Conservation (phyloP, 2,888 invertebrate genomes). For the Oscheius myriophilus region DNA sequence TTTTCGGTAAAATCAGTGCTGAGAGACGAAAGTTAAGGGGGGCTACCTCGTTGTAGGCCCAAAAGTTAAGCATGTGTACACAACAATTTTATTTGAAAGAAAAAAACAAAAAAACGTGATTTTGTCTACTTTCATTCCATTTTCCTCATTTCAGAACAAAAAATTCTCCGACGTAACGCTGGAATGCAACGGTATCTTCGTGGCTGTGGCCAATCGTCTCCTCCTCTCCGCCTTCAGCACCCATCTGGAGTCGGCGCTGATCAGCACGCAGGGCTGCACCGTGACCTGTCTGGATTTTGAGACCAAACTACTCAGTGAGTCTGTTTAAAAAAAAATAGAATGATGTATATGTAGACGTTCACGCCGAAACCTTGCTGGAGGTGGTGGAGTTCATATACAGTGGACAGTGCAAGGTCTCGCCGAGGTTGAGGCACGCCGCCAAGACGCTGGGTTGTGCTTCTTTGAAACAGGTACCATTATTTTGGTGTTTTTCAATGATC, state of each 20-base stretch:
- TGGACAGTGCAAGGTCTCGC: slow-evolving; percentile 25
- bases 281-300: slow-evolving; percentile 8
- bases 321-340: background rate
- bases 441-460: slow-evolving; percentile 17
- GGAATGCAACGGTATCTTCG: slow-evolving; percentile 34
- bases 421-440: slow-evolving; percentile 5
- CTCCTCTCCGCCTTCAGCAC: slow-evolving; percentile 54
- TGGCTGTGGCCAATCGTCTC: slow-evolving; percentile 48
- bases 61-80: no score
- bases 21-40: no score
- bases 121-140: no score
- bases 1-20: no score
- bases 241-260: slow-evolving; percentile 42
- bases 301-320: slow-evolving; percentile 17
- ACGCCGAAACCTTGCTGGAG: slow-evolving; percentile 30
- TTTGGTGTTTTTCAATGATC: no score
- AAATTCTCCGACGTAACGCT: slow-evolving; percentile 42
- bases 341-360: slow-evolving; percentile 29
- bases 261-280: slow-evolving; percentile 29
- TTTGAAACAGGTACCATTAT: slow-evolving; percentile 19
- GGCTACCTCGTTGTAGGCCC: no score
- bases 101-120: no score
- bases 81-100: no score
- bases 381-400: slow-evolving; percentile 48
- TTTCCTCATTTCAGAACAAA: background rate